Conservation (phyloP, 2,113 vertebrate species). For the Myocastor coypus region DNA sequence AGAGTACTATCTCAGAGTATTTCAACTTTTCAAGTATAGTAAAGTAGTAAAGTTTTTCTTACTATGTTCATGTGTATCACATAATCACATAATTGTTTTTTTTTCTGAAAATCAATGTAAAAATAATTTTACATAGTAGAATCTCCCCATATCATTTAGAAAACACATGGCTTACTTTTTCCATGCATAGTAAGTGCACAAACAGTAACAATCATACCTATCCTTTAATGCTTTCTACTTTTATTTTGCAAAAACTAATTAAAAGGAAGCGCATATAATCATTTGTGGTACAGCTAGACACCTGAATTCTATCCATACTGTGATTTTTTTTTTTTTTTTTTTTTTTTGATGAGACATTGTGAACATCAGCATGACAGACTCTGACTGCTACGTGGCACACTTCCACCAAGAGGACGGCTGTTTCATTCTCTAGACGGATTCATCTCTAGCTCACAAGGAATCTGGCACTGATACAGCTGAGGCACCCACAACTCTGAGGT, state of each 20-base stretch:
- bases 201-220: background rate
- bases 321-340: conserved; percentile 61
- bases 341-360: conserved; percentile 56
- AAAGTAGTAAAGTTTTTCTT: background rate
- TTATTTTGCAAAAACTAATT: conserved; percentile 51
- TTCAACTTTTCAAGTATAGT: background rate
- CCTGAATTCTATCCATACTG: conserved; percentile 34
- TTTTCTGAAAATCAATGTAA: background rate
- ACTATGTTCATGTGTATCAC: background rate
- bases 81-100: background rate
- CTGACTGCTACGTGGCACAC: conserved; percentile 50
- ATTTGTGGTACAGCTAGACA: background rate
- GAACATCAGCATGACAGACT: conserved; percentile 59
- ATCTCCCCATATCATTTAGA: background rate
- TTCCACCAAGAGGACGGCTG: conserved; percentile 60
- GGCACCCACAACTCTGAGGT: conserved; percentile 51
- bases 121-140: background rate
- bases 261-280: background rate
- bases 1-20: background rate
- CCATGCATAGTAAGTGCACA: background rate
- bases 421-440: conserved; percentile 66
- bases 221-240: background rate
- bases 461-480: conserved; percentile 62
- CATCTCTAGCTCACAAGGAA: conserved; percentile 57
- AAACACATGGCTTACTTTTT: background rate